These are phyloP conservation scores for Orius insidiosus DNA, from an alignment of 1,140 invertebrate species.

Conservation along the genomic window DNA sequence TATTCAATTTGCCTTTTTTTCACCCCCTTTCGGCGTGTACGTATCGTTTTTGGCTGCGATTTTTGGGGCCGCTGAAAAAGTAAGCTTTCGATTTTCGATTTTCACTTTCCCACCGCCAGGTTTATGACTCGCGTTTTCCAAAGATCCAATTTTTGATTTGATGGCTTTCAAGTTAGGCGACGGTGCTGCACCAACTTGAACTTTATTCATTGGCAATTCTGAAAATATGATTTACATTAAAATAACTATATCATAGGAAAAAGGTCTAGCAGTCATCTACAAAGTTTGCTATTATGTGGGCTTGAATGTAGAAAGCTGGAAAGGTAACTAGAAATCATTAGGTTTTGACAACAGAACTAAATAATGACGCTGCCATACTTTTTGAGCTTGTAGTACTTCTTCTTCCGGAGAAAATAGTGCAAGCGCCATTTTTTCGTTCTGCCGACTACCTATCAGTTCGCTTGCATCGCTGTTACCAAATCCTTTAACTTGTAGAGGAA, in stretches of 20 bases:
- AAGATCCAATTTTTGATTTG: conserved; percentile 83
- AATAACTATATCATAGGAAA: conserved; percentile 6
- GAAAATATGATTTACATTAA: conserved; percentile 23
- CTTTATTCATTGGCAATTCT: conserved; percentile 83
- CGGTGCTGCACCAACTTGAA: conserved; percentile 75
- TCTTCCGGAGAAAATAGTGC: no score
- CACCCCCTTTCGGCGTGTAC: conserved; percentile 72
- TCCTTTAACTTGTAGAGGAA: no score
- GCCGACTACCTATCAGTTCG: no score
- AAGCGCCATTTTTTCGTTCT: no score
- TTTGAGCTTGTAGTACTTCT: no score
- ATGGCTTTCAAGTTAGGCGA: conserved; percentile 82
- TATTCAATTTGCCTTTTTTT: conserved; percentile 68
- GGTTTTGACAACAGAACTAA: no score
- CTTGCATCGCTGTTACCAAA: no score
- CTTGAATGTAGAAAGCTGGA: no score
- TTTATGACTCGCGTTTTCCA: conserved; percentile 81
- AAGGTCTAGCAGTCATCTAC: not conserved
- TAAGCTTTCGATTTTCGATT: conserved; percentile 73
- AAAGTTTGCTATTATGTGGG: not conserved
- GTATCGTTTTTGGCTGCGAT: conserved; percentile 84
- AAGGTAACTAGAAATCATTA: no score
- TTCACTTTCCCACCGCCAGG: conserved; percentile 82
- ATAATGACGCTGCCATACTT: no score
- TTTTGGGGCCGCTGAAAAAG: conserved; percentile 64